Conservation (phyloP, 2,113 vertebrate species). For the Peromyscus leucopus region DNA sequence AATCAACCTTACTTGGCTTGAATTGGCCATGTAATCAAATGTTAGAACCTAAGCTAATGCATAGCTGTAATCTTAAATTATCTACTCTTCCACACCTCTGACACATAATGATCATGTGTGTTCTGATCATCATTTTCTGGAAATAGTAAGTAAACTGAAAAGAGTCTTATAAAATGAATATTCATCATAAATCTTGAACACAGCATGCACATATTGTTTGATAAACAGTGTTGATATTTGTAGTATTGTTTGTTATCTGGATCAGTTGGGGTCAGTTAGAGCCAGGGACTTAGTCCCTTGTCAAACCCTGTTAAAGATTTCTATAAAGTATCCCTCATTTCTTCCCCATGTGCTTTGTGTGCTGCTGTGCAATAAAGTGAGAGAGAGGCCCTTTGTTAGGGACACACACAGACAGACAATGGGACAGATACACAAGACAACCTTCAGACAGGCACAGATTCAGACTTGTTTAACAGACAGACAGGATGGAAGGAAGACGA, state of each 20-base stretch:
- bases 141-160: background rate
- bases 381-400: background rate
- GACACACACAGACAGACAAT: background rate
- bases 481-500: background rate
- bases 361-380: background rate
- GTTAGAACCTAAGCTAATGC: background rate
- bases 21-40: background rate
- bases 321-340: background rate
- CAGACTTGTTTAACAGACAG: background rate
- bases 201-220: background rate
- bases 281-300: background rate
- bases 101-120: background rate
- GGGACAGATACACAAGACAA: background rate
- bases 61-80: background rate
- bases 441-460: background rate
- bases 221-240: background rate
- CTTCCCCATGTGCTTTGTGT: background rate
- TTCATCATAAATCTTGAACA: background rate
- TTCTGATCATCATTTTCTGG: background rate
- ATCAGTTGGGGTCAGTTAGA: background rate
- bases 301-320: background rate
- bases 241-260: background rate
- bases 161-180: background rate
- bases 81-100: background rate
- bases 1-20: background rate